A percentile compares a stretch with the other conserved stretches of the same genome.
Conservation (phyloP, 2,113 vertebrate species). For the Amia ocellicauda region DNA sequence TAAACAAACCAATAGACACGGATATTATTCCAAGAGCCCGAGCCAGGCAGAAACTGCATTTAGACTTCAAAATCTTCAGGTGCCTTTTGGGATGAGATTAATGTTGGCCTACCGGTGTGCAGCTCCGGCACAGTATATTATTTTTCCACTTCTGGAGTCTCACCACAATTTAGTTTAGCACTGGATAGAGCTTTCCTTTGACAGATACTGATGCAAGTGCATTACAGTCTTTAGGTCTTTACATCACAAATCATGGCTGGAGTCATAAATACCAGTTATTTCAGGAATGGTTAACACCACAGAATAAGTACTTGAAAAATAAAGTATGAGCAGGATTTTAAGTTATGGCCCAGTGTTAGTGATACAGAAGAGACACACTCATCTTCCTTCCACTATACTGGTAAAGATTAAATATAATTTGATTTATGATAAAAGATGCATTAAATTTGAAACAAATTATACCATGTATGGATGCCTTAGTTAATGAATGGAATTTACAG, state of each 20-base stretch:
- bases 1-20: background rate
- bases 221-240: conserved; percentile 2
- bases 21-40: background rate
- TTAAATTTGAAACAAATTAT: no score
- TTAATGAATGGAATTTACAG: no score
- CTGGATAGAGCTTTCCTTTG: background rate
- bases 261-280: background rate
- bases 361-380: no score
- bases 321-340: background rate
- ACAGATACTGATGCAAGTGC: background rate
- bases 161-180: background rate
- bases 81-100: background rate
- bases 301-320: background rate
- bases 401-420: no score
- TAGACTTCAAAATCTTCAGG: background rate
- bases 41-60: background rate
- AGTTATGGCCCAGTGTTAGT: no score
- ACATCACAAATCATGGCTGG: conserved; percentile 3
- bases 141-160: background rate
- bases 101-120: background rate
- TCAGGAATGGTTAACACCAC: background rate
- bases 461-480: no score
- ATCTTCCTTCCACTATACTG: no score
- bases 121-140: background rate
- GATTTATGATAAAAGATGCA: no score